Conservation (phyloP, 2,113 vertebrate species). For the Balaeniceps rex region DNA sequence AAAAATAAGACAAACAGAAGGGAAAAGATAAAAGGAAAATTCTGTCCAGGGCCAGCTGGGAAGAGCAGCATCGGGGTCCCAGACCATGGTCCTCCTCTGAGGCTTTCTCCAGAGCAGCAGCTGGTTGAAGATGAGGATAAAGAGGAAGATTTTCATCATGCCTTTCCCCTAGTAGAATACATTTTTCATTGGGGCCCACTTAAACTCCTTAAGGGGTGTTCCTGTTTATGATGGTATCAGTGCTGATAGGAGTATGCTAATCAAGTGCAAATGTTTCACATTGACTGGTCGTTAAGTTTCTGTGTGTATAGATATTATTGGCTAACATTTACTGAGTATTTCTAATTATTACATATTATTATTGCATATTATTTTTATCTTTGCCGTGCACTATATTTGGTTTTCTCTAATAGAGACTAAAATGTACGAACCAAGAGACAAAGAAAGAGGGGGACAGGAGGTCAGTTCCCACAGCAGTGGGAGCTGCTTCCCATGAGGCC, state of each 20-base stretch:
- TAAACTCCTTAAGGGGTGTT: neutral
- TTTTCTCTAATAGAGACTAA: neutral
- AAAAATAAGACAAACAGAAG: neutral
- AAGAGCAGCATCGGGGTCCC: neutral
- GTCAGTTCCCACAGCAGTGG: neutral
- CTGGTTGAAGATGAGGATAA: neutral
- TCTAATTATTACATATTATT: neutral
- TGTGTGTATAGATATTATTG: neutral
- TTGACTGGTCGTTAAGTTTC: neutral
- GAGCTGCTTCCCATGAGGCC: constrained; percentile 10
- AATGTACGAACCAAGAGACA: neutral
- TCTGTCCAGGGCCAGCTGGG: neutral
- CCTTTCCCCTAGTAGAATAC: neutral
- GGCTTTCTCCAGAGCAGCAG: neutral
- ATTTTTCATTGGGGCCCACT: neutral
- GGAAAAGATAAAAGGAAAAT: neutral
- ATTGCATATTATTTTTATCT: neutral
- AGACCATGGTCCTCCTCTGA: neutral
- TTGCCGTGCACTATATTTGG: neutral
- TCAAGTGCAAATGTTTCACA: neutral
- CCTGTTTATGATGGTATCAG: neutral
- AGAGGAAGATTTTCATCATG: neutral
- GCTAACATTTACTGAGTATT: neutral
- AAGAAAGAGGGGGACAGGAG: neutral
- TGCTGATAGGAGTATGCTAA: neutral